Evolutionary conservation across 2,888 invertebrate species (phyloP).

Genomic region (Ichneumon xanthorius): DNA sequence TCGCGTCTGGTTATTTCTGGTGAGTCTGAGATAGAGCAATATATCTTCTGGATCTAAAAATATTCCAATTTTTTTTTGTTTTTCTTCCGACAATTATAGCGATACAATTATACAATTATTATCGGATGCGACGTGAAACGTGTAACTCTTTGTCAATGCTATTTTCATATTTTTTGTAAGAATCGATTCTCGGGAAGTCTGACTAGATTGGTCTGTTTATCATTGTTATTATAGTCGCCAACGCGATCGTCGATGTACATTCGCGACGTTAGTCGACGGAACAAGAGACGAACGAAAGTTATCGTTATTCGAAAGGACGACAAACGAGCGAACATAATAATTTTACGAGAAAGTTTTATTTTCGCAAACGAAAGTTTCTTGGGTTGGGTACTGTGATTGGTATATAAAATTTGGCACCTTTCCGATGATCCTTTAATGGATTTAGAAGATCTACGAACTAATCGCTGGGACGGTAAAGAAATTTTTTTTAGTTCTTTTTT

Average conservation of each 20-base stretch:
- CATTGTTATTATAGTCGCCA: constrained; percentile 30
- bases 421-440: constrained; percentile 53
- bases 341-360: constrained; percentile 20
- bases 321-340: constrained; percentile 24
- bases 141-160: constrained; percentile 51
- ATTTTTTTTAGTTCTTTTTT: background rate
- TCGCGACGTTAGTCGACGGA: constrained; percentile 17
- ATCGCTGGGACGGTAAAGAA: constrained; percentile 42
- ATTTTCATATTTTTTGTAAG: constrained; percentile 15
- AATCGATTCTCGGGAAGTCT: constrained; percentile 57
- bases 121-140: constrained; percentile 50
- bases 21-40: constrained; percentile 20
- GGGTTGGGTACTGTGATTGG: constrained; percentile 9
- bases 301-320: constrained; percentile 30
- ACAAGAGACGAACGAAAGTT: constrained; percentile 30
- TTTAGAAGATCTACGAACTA: constrained; percentile 43
- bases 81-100: background rate
- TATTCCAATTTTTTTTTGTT: constrained; percentile 35
- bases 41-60: constrained; percentile 51
- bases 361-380: constrained; percentile 13
- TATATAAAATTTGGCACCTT: constrained; percentile 68
- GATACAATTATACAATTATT: constrained; percentile 49
- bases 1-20: background rate
- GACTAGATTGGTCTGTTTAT: constrained; percentile 63
- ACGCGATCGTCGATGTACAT: constrained; percentile 28